Conservation (phyloP, 2,888 invertebrate species). For the Diarsia mendica region DNA sequence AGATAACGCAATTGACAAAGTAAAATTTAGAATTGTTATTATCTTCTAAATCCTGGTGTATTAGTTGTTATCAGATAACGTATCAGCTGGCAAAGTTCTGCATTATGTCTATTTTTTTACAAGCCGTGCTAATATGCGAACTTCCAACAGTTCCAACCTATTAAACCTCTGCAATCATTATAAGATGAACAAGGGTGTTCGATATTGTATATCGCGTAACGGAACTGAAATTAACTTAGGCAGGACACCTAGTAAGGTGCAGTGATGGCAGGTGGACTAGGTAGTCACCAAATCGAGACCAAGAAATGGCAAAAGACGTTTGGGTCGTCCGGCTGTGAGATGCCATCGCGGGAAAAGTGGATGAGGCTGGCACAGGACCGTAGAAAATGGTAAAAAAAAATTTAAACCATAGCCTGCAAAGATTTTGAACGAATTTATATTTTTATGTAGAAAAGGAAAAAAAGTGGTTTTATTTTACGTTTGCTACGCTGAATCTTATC, state of each 20-base stretch:
- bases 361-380: too few relatives aligned
- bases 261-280: too few relatives aligned
- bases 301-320: too few relatives aligned
- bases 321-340: too few relatives aligned
- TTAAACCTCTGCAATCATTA: neutral
- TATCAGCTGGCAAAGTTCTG: constrained; percentile 17
- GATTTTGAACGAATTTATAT: neutral
- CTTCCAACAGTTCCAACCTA: neutral
- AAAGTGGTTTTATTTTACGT: neutral
- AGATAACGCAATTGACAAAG: constrained; percentile 22
- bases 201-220: too few relatives aligned
- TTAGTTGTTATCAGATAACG: constrained; percentile 32
- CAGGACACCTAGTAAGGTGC: too few relatives aligned
- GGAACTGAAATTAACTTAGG: too few relatives aligned
- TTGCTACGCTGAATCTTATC: neutral
- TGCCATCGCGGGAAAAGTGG: too few relatives aligned
- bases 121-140: neutral
- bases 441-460: neutral
- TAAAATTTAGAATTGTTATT: constrained; percentile 3
- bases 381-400: neutral
- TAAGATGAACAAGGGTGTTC: neutral
- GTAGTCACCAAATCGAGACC: too few relatives aligned
- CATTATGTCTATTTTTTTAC: neutral
- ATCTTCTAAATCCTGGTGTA: constrained; percentile 22
- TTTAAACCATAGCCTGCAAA: neutral